Conservation (phyloP, 2,113 vertebrate genomes). For the Eulemur macaco region DNA sequence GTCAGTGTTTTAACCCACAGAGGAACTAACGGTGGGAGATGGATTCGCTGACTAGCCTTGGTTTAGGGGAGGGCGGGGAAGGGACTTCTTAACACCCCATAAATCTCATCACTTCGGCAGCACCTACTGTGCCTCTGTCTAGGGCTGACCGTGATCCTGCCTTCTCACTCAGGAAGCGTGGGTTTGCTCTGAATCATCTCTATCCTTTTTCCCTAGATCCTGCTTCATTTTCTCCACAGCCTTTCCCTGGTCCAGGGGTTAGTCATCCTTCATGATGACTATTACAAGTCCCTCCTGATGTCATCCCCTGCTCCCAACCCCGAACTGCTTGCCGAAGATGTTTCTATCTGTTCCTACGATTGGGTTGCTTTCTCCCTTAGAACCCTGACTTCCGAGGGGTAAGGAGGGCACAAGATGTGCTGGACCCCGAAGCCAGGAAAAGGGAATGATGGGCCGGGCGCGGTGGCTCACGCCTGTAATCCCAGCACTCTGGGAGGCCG, state of each 20-base stretch:
- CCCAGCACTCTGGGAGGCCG: too few relatives aligned
- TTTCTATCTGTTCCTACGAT: not conserved
- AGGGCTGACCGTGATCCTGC: not conserved
- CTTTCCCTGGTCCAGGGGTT: not conserved
- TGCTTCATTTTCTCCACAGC: not conserved
- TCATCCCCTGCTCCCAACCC: not conserved
- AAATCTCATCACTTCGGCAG: not conserved
- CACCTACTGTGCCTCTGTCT: not conserved
- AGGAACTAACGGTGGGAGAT: not conserved
- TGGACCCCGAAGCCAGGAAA: not conserved
- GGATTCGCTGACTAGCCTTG: not conserved
- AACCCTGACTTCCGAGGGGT: not conserved
- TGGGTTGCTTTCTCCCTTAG: not conserved
- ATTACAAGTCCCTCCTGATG: not conserved
- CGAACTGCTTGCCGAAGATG: not conserved
- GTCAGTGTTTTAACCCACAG: not conserved
- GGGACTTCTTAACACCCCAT: not conserved
- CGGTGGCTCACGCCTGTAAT: too few relatives aligned
- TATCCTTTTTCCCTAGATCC: not conserved
- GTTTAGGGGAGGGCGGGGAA: not conserved
- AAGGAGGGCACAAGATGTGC: not conserved
- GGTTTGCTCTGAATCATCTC: constrained; percentile 40
- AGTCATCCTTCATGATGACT: constrained; percentile 13
- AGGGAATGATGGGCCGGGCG: not conserved
- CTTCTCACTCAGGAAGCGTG: constrained; percentile 12